Evolutionary conservation across 1,140 invertebrate genomes (phyloP), one percentile per base, ranked within the genome.

Genomic region (Pogonomyrmex californicus): DNA sequence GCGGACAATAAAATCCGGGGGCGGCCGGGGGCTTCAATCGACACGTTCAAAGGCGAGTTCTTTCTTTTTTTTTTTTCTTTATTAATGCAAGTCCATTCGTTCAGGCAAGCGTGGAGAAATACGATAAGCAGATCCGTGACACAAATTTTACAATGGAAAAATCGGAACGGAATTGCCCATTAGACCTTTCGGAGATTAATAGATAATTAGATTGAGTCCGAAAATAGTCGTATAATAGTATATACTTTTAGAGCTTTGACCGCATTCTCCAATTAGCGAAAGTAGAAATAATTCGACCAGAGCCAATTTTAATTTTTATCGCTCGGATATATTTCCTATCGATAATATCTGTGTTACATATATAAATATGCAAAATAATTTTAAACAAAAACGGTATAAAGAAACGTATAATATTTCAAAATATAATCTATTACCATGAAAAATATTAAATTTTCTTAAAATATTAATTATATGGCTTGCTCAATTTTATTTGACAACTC

Each of bases 1-100:
- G 33, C 49, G 49, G 17, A 70, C 66, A 81, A 76, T 81, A 87
- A 90, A 89, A 36, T 58, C 14, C 58, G 75, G 30, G 44, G 86
- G 60, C 87, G 62, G 33, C 14, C 54, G 30, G 12, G 14, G 51
- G 10, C n/a, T 49, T 63, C 44, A 38, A 81, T 77, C 87, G 70
- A 41, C 70, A 62, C 10, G 44, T 38, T 51, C 54, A 41, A 9
- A 23, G 60, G 44, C 33, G 47, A 38, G 1, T 33, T 30, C n/a
- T 58, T 7, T 30, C n/a, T 58, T 7, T 30, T 30, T n/a, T 1
- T 2, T 10, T 49, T 63, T 23, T 49, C 30, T 76, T 75, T 58
- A 54, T 54, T 68, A 49, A 23, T 51, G 23, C 51, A 6, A 49
- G 62, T 65, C 41, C 7, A 49, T 36, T 63, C 30, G 38, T 17